These are phyloP conservation scores for Thecophora atra DNA, from an alignment of 2,888 invertebrate genomes.

Conservation along the genomic window DNA sequence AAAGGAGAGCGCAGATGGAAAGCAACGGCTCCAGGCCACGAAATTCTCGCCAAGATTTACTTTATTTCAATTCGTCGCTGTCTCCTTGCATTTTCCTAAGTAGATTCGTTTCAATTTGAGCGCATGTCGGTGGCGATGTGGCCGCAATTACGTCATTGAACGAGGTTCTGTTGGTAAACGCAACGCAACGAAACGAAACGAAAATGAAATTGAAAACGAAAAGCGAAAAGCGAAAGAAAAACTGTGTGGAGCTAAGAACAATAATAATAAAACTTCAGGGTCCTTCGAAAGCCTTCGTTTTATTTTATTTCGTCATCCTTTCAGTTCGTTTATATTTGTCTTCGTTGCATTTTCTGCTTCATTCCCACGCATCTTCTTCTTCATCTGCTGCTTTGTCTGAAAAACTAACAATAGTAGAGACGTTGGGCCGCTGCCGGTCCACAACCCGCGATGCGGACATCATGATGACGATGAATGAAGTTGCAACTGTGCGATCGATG, in stretches of 20 bases:
- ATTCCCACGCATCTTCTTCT: not conserved
- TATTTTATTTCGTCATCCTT: constrained; percentile 3
- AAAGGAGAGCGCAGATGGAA: no score
- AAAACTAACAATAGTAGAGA: not conserved
- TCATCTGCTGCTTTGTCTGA: not conserved
- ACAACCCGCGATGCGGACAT: not conserved
- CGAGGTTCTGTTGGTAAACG: not conserved
- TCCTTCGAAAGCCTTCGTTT: constrained; percentile 14
- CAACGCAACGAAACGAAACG: no score
- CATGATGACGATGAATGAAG: no score
- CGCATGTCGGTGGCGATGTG: not conserved
- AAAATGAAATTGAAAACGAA: constrained; percentile 1
- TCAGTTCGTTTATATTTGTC: constrained; percentile 11
- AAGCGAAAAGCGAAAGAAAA: not conserved
- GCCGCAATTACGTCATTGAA: constrained; percentile 15
- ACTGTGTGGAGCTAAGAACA: not conserved
- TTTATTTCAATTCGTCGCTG: constrained; percentile 20
- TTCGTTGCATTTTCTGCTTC: constrained; percentile 5
- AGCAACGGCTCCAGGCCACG: no score
- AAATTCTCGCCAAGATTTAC: constrained; percentile 8
- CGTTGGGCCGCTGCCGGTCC: not conserved
- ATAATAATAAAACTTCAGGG: constrained; percentile 20
- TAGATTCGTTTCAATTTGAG: constrained; percentile 27
- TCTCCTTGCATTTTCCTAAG: not conserved
- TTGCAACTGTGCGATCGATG: no score